Evolutionary conservation across 2,113 vertebrate species (phyloP), one percentile per base, ranked within the genome.

Genomic region (Pardalotus punctatus): DNA sequence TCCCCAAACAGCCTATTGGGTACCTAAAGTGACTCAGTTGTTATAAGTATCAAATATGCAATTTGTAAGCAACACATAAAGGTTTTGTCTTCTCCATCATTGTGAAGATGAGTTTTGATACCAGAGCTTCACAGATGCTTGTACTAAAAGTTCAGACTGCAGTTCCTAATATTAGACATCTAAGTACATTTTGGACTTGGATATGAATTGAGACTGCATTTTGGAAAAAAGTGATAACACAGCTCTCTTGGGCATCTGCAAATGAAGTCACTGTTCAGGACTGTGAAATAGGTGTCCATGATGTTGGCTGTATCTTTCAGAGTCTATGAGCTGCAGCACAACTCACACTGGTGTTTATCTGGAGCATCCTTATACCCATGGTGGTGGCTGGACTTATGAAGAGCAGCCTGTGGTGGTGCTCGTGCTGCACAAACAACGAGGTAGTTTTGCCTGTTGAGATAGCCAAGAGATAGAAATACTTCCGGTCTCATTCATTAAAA

Each of bases 401-500:
- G 64, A 48, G 28, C 35, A 81, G 10, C 17, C n/a, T 51, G 35
- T 64, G 20, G 20, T 71, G 38, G 47, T 81, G 60, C 11, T 91
- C n/a, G 8, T 12, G 61, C 76, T 83, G 85, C n/a, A 35, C 53
- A 86, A 91, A 56, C 1, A 12, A 23, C 2, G 15, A 73, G 35
- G 23, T 54, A 38, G 64, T 85, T 95, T 76, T 94, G 29, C 45
- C 61, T 94, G 72, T 69, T 58, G 42, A 91, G 51, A 29, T 79
- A 81, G 53, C 67, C 1, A 8, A 88, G 72, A 80, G 23, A 70
- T 42, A 94, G 66, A 88, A 96, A 94, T 93, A 56, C 50, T 95
- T 80, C 57, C 92, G 56, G 31, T 84, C 60, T 93, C 81, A 90
- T 91, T 93, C 72, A 90, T 69, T 92, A 78, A 83, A 74, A 91